A percentile compares a stretch with the other conserved stretches of the same genome.
Evolutionary conservation across 2,113 vertebrate genomes (phyloP).

Genomic region (Baryphthengus martii): DNA sequence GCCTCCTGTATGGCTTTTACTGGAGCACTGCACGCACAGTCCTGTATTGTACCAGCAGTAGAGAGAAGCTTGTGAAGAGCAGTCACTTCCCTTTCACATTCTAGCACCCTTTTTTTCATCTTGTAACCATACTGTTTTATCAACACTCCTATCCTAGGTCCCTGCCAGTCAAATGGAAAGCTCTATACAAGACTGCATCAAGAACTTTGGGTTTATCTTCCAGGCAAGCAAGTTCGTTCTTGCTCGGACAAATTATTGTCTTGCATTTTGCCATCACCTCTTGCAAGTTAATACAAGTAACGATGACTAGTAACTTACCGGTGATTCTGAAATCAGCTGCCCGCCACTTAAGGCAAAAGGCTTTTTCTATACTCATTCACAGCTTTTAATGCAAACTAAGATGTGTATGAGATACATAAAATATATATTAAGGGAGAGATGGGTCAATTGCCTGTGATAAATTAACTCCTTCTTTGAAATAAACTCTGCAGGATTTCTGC

Average conservation of each 20-base stretch:
- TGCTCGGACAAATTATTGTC: background rate
- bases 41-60: rapidly evolving
- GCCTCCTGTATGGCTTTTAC: rapidly evolving
- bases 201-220: background rate
- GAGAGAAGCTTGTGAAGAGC: background rate
- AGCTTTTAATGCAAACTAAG: background rate
- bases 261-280: background rate
- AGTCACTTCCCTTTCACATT: background rate
- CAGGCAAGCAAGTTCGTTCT: background rate
- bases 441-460: background rate
- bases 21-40: rapidly evolving
- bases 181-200: background rate
- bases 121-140: background rate
- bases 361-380: background rate
- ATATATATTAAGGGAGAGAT: background rate
- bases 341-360: background rate
- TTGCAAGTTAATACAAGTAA: background rate
- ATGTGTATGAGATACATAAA: background rate
- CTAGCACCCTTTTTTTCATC: background rate
- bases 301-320: background rate
- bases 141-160: background rate
- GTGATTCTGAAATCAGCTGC: background rate
- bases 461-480: background rate
- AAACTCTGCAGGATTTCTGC: background rate
- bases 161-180: background rate